These are phyloP conservation scores for Oreohelix idahoensis DNA, from an alignment of 1,140 invertebrate genomes.

Conservation along the genomic window DNA sequence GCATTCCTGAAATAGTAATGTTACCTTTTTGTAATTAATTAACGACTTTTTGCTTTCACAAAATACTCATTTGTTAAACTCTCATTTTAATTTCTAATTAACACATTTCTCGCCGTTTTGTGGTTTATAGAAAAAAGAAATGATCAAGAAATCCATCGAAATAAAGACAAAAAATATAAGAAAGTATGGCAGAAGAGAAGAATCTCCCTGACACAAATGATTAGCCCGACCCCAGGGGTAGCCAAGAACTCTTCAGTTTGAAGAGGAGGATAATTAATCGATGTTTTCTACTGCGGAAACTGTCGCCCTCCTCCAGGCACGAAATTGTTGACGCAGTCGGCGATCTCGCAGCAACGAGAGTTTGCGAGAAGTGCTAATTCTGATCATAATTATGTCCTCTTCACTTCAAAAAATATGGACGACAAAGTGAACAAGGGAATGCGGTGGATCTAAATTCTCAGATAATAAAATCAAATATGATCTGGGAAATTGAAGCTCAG, in stretches of 20 bases:
- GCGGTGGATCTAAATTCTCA: no score
- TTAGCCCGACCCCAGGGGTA: not conserved
- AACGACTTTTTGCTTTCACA: no score
- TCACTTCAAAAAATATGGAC: not conserved
- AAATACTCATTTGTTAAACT: no score
- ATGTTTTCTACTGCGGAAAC: constrained; percentile 3
- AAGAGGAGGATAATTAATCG: not conserved
- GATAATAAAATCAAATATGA: no score
- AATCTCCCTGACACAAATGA: not conserved
- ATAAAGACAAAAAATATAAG: not conserved
- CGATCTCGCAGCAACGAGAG: constrained; percentile 10
- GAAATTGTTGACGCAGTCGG: constrained; percentile 4
- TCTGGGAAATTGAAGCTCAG: no score
- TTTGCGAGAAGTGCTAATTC: not conserved
- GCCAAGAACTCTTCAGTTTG: not conserved
- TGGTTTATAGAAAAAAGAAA: no score
- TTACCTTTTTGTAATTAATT: no score
- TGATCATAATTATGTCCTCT: constrained; percentile 8
- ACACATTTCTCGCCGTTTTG: no score
- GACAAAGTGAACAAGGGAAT: not conserved
- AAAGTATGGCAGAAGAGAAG: not conserved
- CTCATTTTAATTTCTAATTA: no score
- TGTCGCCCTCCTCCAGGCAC: not conserved
- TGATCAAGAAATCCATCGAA: no score
- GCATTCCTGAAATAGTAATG: no score